A percentile compares a stretch with the other conserved stretches of the same genome.
Conservation (phyloP, 1,140 invertebrate species). For the Leptinotarsa lineolata region DNA sequence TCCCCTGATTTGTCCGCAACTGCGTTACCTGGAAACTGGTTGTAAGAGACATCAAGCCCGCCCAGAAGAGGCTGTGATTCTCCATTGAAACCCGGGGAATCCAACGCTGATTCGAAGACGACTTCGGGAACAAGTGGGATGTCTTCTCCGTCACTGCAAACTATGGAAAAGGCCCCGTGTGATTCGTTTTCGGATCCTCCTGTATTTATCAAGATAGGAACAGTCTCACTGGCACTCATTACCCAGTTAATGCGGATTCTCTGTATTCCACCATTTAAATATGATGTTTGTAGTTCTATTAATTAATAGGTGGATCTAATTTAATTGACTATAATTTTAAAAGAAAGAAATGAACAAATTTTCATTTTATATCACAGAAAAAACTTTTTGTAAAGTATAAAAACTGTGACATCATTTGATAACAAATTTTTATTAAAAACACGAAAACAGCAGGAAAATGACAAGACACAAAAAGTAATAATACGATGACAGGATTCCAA, state of each 20-base stretch:
- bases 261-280: slow-evolving; percentile 27
- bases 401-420: slow-evolving; percentile 29
- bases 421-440: not conserved
- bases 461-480: not conserved
- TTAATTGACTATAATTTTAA: slow-evolving; percentile 34
- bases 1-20: not conserved
- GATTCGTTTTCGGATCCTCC: slow-evolving; percentile 46
- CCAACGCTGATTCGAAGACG: slow-evolving; percentile 69
- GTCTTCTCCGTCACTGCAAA: slow-evolving; percentile 61
- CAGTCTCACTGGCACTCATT: slow-evolving; percentile 54
- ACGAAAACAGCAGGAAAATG: not conserved
- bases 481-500: no score
- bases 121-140: slow-evolving; percentile 70
- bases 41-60: slow-evolving; percentile 75
- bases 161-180: slow-evolving; percentile 49
- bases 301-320: slow-evolving; percentile 12
- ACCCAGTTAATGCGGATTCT: slow-evolving; percentile 35
- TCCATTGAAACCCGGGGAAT: slow-evolving; percentile 75
- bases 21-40: slow-evolving; percentile 78
- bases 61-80: slow-evolving; percentile 88
- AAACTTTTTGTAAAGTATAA: slow-evolving; percentile 16
- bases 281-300: not conserved
- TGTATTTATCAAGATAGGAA: slow-evolving; percentile 52
- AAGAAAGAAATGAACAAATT: not conserved
- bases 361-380: slow-evolving; percentile 5